Conservation (phyloP, 2,797 vertebrate species). For the Alcedo atthis region DNA sequence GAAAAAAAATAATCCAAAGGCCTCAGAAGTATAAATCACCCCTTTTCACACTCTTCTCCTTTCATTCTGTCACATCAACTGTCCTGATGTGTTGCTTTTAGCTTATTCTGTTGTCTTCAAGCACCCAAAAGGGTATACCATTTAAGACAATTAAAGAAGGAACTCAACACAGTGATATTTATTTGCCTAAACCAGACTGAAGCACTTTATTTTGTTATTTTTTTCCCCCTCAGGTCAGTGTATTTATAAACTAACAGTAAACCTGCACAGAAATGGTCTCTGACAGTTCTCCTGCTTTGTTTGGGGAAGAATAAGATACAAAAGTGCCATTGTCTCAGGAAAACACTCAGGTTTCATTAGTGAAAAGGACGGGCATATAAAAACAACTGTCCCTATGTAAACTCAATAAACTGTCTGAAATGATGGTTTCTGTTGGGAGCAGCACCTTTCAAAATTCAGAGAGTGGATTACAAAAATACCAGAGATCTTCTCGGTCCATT, state of each 20-base stretch:
- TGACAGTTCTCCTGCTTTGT: neutral
- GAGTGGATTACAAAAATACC: neutral
- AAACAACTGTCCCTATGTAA: neutral
- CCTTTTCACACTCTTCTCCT: neutral
- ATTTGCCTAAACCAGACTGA: neutral
- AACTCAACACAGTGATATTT: neutral
- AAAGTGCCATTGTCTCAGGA: slow-evolving; percentile 5
- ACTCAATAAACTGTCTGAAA: neutral
- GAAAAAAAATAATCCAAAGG: neutral
- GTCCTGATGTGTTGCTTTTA: neutral
- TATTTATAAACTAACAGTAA: neutral
- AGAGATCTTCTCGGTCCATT: neutral
- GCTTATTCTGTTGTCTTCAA: neutral
- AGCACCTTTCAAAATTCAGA: neutral
- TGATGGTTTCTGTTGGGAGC: neutral
- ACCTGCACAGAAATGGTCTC: neutral
- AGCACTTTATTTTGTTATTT: neutral
- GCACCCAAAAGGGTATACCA: neutral
- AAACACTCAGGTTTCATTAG: neutral
- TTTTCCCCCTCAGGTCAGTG: neutral
- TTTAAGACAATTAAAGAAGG: neutral
- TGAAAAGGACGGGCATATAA: neutral
- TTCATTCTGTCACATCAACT: neutral
- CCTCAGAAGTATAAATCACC: neutral
- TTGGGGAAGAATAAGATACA: neutral